These are phyloP conservation scores for Picathartes gymnocephalus DNA, from an alignment of 2,113 vertebrate genomes.

Conservation along the genomic window DNA sequence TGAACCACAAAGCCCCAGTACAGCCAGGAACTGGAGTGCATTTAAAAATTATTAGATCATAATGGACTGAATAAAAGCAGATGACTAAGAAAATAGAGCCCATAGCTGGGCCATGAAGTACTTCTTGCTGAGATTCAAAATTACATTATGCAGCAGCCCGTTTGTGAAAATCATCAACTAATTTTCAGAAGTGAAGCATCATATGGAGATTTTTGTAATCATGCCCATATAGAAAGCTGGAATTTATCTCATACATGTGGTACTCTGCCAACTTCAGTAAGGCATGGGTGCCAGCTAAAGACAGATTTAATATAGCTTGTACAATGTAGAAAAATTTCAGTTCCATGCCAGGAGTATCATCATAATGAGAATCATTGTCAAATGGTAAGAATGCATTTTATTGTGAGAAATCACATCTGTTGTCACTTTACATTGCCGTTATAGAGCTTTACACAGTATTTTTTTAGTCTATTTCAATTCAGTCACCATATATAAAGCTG, in stretches of 20 bases:
- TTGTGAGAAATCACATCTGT: conserved; percentile 50
- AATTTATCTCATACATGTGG: neutral
- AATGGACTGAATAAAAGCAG: neutral
- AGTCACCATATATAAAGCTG: neutral
- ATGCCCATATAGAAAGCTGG: neutral
- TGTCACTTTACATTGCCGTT: neutral
- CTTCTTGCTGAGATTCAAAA: neutral
- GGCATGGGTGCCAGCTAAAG: conserved; percentile 13
- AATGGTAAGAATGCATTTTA: conserved; percentile 33
- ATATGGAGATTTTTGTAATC: conserved; percentile 33
- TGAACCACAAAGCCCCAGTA: neutral
- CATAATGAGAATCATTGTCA: conserved; percentile 38
- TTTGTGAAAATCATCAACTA: neutral
- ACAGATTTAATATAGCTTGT: conserved; percentile 22
- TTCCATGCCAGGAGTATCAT: conserved; percentile 20
- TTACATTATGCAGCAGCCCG: neutral
- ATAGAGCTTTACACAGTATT: neutral
- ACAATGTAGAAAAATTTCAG: conserved; percentile 29
- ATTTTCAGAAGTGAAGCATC: conserved; percentile 33
- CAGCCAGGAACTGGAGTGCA: neutral
- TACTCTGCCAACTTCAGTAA: conserved; percentile 18
- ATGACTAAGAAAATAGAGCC: neutral
- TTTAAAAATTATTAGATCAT: neutral
- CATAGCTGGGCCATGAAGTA: neutral
- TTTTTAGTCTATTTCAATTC: neutral